These are phyloP conservation scores for Solenopsis invicta DNA, from an alignment of 1,140 invertebrate genomes.

Conservation along the genomic window DNA sequence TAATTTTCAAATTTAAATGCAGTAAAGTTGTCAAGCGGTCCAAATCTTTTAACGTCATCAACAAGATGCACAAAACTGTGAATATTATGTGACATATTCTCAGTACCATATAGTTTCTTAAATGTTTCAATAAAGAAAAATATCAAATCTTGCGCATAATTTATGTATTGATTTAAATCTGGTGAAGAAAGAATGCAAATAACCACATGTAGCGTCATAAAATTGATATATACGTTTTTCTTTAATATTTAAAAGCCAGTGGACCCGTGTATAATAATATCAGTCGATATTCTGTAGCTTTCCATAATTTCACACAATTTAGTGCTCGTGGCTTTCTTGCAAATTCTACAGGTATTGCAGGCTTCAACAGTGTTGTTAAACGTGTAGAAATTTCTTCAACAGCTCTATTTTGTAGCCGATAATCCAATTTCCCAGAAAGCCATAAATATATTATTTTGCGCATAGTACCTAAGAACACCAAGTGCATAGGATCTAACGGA, in stretches of 20 bases:
- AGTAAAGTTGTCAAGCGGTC: neutral
- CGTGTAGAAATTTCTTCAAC: neutral
- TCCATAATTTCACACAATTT: neutral
- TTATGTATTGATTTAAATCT: neutral
- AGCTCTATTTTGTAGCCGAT: neutral
- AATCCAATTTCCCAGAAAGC: neutral
- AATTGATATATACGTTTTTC: neutral
- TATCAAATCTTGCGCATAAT: neutral
- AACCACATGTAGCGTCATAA: neutral
- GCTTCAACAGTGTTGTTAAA: neutral
- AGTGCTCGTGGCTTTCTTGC: neutral
- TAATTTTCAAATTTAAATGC: neutral
- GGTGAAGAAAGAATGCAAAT: neutral
- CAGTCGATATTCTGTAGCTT: neutral
- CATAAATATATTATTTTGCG: neutral
- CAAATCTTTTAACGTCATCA: conserved; percentile 1
- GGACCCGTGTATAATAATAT: neutral
- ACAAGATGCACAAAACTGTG: neutral
- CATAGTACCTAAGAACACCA: conserved; percentile 2
- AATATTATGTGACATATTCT: neutral
- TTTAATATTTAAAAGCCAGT: neutral
- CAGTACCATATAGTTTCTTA: neutral
- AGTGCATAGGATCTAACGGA: conserved; percentile 6
- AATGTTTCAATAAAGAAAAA: neutral
- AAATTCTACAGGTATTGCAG: neutral